phyloP scores from a whole-genome alignment of 2,797 vertebrate genomes.

The Sciurus carolinensis region DNA sequence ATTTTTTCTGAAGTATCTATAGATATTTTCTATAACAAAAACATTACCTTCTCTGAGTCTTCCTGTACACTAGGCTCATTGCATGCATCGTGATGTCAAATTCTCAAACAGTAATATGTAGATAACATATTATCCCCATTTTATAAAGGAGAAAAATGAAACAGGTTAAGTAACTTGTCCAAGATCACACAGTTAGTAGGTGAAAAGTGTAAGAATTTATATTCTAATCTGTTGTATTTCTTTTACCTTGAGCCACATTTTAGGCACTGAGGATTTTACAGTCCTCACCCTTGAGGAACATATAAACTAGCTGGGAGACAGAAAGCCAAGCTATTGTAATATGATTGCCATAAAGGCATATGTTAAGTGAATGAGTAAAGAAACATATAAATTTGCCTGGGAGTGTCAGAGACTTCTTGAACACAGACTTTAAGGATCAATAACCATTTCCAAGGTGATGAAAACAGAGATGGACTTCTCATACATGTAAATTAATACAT shows the following conservation, averaged over 20 bases:
- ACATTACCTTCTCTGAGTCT: neutral
- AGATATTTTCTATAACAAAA: constrained; percentile 7
- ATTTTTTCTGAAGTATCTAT: constrained; percentile 38
- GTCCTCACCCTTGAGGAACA: neutral
- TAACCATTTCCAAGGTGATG: neutral
- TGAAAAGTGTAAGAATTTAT: constrained; percentile 1
- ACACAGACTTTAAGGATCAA: neutral
- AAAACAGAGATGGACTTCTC: neutral
- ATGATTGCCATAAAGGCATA: neutral
- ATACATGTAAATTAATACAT: neutral
- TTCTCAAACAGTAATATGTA: neutral
- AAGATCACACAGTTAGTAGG: neutral
- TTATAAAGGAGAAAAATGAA: constrained; percentile 40
- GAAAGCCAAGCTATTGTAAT: neutral
- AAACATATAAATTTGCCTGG: neutral
- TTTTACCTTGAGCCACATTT: neutral
- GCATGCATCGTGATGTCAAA: neutral
- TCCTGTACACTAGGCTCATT: neutral
- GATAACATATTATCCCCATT: neutral
- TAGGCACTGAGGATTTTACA: neutral
- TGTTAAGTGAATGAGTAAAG: constrained; percentile 17
- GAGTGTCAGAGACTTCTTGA: neutral
- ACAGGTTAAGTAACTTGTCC: neutral
- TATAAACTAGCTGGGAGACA: neutral
- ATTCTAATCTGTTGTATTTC: neutral